Evolutionary conservation across 2,113 vertebrate genomes (phyloP).

Genomic region (Pseudopodoces humilis): DNA sequence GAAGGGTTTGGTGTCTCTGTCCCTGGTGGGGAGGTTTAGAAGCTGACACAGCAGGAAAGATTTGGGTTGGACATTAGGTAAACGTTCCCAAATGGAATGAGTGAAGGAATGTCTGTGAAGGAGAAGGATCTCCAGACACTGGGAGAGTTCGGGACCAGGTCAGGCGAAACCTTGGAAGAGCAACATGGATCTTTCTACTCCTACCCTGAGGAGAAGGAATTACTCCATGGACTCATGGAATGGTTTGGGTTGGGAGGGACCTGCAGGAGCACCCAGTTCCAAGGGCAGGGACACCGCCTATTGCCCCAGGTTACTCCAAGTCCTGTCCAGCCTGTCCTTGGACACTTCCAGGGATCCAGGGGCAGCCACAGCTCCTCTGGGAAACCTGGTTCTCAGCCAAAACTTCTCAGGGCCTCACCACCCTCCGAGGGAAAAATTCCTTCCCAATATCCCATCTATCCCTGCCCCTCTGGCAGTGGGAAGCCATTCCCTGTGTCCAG

Average conservation of each 20-base stretch:
- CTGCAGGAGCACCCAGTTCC: neutral
- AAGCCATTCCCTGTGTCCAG: neutral
- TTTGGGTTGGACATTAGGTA: neutral
- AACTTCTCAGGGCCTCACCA: neutral
- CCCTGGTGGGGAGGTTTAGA: neutral
- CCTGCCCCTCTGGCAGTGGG: neutral
- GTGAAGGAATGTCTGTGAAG: neutral
- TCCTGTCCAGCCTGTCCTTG: accelerated
- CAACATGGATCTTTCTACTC: neutral
- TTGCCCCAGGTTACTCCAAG: neutral
- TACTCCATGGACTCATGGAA: neutral
- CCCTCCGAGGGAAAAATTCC: accelerated
- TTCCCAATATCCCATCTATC: neutral
- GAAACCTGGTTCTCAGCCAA: neutral
- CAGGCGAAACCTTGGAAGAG: neutral
- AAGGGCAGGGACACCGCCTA: accelerated
- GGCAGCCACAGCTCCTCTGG: neutral
- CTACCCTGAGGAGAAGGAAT: neutral
- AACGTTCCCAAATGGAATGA: neutral
- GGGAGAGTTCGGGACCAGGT: neutral
- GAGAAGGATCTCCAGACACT: neutral
- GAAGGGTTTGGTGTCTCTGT: neutral
- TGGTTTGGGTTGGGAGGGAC: neutral
- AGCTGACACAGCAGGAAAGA: neutral
- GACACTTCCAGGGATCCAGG: neutral